A percentile compares a stretch with the other conserved stretches of the same genome.
These are phyloP conservation scores for Pachliopta kotzebuea DNA, from an alignment of 2,888 invertebrate genomes.

Conservation along the genomic window DNA sequence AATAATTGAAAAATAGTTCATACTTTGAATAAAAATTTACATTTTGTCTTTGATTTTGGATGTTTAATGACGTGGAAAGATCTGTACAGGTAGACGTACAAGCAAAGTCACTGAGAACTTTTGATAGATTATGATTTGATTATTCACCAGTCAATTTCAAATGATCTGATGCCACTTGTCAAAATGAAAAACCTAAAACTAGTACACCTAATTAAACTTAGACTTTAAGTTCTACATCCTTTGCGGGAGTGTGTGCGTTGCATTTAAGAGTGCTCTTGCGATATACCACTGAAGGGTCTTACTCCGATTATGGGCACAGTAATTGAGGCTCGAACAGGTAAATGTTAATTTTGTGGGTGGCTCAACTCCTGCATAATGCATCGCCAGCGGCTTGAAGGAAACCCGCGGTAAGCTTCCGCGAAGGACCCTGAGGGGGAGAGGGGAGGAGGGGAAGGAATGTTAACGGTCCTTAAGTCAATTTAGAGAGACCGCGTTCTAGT, in stretches of 20 bases:
- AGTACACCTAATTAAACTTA: not conserved
- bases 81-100: too few species aligned
- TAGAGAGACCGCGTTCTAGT: slow-evolving; percentile 3
- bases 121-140: too few species aligned
- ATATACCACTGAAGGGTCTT: slow-evolving; percentile 48
- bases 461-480: slow-evolving; percentile 16
- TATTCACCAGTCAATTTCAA: too few species aligned
- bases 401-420: slow-evolving; percentile 28
- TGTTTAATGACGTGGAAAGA: too few species aligned
- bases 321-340: slow-evolving; percentile 50
- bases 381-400: slow-evolving; percentile 36
- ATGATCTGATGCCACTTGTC: too few species aligned
- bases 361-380: slow-evolving; percentile 47
- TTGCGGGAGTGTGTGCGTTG: slow-evolving; percentile 34
- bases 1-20: too few species aligned
- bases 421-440: slow-evolving; percentile 10
- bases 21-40: too few species aligned
- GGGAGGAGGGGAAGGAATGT: not conserved
- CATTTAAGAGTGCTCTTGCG: slow-evolving; percentile 49
- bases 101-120: too few species aligned
- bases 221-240: not conserved
- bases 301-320: slow-evolving; percentile 52
- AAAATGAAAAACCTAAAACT: too few species aligned
- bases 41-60: too few species aligned
- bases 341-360: slow-evolving; percentile 56